A percentile compares a stretch with the other conserved stretches of the same genome.
Evolutionary conservation across 1,140 invertebrate genomes (phyloP).

Genomic region (Ceratina japonica): DNA sequence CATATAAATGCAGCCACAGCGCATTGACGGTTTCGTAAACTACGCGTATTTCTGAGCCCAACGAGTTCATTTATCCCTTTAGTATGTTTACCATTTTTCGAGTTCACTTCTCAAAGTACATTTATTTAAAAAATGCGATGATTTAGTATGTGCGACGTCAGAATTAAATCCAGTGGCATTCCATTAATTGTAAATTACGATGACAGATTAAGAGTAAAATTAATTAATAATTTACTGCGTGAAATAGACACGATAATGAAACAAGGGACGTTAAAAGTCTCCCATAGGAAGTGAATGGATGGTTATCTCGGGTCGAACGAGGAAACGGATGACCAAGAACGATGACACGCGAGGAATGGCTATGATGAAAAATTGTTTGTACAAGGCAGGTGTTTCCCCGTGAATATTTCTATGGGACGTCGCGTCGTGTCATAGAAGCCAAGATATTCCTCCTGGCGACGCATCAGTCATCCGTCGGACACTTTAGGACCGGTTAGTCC

Average conservation of each 20-base stretch:
- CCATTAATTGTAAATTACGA: too few species aligned
- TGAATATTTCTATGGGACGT: slow-evolving; percentile 43
- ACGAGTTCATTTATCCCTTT: too few species aligned
- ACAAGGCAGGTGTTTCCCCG: slow-evolving; percentile 64
- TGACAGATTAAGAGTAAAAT: neutral
- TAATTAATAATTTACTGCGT: neutral
- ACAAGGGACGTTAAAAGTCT: neutral
- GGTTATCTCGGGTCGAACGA: slow-evolving; percentile 9
- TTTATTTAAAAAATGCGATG: too few species aligned
- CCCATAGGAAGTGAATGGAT: slow-evolving; percentile 26
- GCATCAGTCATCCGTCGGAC: slow-evolving; percentile 59
- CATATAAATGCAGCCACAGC: too few species aligned
- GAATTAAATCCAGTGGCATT: too few species aligned
- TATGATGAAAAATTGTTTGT: slow-evolving; percentile 67
- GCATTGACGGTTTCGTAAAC: too few species aligned
- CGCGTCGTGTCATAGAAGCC: slow-evolving; percentile 19
- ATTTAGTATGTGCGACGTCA: too few species aligned
- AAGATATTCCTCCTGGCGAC: slow-evolving; percentile 43
- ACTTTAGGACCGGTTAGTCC: slow-evolving; percentile 39
- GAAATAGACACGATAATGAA: slow-evolving; percentile 25
- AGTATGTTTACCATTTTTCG: too few species aligned
- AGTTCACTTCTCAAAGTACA: too few species aligned
- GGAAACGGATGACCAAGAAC: slow-evolving; percentile 23
- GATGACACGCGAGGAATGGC: slow-evolving; percentile 43
- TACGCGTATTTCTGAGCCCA: too few species aligned